Conservation (phyloP, 2,888 invertebrate species). For the Rugalucina vietnamica region DNA sequence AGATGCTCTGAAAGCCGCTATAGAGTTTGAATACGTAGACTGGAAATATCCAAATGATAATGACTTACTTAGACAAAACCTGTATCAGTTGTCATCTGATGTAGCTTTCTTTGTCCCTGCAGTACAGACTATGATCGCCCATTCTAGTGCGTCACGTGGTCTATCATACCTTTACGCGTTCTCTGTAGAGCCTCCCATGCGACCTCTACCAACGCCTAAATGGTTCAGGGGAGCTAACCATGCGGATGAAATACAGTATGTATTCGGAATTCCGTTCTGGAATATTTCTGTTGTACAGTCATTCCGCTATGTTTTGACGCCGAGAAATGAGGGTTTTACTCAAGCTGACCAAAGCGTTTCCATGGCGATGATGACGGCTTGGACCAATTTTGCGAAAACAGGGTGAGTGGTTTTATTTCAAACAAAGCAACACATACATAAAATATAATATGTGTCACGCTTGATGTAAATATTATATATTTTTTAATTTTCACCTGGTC, state of each 20-base stretch:
- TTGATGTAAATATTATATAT: too few species aligned
- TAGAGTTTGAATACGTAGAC: constrained; percentile 40
- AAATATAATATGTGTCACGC: too few species aligned
- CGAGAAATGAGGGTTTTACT: neutral
- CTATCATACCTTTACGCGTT: constrained; percentile 72
- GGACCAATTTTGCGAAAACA: neutral
- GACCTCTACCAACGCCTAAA: constrained; percentile 24
- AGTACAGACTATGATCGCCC: constrained; percentile 92
- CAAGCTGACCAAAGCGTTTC: neutral
- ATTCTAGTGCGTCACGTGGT: constrained; percentile 78
- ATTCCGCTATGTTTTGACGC: neutral
- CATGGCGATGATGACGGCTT: neutral
- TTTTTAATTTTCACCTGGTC: too few species aligned
- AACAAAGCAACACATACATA: too few species aligned
- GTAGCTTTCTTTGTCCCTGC: constrained; percentile 97
- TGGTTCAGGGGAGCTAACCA: constrained; percentile 76
- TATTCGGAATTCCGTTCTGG: constrained; percentile 71
- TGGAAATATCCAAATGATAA: constrained; percentile 86
- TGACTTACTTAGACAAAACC: constrained; percentile 90
- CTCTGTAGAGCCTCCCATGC: constrained; percentile 38
- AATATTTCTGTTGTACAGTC: neutral
- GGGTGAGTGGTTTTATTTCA: too few species aligned
- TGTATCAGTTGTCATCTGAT: constrained; percentile 95
- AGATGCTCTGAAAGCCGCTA: neutral
- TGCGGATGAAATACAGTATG: constrained; percentile 78